Conservation (phyloP, 92 coral and sea anemone genomes). For the Heliopora coerulea region DNA sequence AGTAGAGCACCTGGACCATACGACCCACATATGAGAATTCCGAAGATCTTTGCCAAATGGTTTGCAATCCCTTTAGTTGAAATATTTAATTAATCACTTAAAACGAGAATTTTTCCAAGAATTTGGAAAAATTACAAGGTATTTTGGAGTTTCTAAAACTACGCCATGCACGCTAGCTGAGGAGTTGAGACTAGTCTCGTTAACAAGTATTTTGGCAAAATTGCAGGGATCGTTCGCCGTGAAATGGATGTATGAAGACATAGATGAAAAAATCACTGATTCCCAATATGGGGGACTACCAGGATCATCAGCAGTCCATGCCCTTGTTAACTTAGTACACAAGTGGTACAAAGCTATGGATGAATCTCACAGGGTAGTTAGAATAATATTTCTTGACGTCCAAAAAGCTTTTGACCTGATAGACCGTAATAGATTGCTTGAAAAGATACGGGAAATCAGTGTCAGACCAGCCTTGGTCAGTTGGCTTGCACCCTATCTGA, state of each 20-base stretch:
- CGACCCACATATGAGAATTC: conserved; percentile 11
- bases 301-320: conserved; percentile 1
- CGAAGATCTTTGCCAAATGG: neutral
- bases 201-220: conserved; percentile 9
- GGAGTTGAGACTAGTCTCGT: conserved; percentile 1
- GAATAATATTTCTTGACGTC: conserved; percentile 1
- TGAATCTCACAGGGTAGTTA: neutral
- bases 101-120: neutral
- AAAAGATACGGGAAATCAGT: neutral
- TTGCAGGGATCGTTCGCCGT: neutral
- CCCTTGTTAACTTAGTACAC: neutral
- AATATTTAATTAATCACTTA: conserved; percentile 5
- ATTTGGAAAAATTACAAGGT: conserved; percentile 1
- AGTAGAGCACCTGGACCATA: conserved; percentile 15
- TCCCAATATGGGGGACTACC: neutral
- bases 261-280: neutral
- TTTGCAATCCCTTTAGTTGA: conserved; percentile 18
- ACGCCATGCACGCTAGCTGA: neutral
- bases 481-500: conserved; percentile 6
- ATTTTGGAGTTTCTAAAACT: neutral
- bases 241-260: conserved; percentile 6
- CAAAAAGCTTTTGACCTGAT: conserved; percentile 4
- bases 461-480: neutral
- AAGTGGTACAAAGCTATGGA: conserved; percentile 1
- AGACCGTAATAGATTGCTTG: neutral